Percentiles rank a stretch among this genome's conserved stretches.
Evolutionary conservation across 1,140 invertebrate genomes (phyloP).

Genomic region (Habropoda laboriosa): DNA sequence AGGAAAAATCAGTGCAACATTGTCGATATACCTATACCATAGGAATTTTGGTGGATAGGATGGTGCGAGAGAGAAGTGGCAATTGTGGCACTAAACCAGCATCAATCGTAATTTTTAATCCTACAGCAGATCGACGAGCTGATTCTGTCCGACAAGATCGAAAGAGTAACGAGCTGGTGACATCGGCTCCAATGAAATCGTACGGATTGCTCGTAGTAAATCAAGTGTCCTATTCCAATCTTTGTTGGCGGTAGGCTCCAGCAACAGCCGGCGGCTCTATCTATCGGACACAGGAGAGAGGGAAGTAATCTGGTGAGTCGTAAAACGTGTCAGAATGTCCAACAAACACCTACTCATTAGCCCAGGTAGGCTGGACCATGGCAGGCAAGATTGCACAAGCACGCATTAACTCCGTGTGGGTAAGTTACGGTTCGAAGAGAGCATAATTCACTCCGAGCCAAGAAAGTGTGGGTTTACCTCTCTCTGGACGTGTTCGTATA

Average conservation of each 20-base stretch:
- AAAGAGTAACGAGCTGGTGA: slow-evolving; percentile 69
- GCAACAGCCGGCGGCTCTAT: slow-evolving; percentile 68
- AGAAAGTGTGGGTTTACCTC: slow-evolving; percentile 69
- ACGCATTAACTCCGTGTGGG: slow-evolving; percentile 75
- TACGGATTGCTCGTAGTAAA: slow-evolving; percentile 68
- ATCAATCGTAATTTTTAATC: slow-evolving; percentile 77
- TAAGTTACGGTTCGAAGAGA: slow-evolving; percentile 75
- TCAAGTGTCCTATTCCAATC: slow-evolving; percentile 71
- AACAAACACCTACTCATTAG: slow-evolving; percentile 81
- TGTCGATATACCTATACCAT: slow-evolving; percentile 41
- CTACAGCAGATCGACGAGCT: slow-evolving; percentile 64
- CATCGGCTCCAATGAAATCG: slow-evolving; percentile 71
- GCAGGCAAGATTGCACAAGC: slow-evolving; percentile 77
- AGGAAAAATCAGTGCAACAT: slow-evolving; percentile 68
- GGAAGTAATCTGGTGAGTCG: slow-evolving; percentile 78
- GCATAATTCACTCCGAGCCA: slow-evolving; percentile 75
- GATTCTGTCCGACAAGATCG: slow-evolving; percentile 52
- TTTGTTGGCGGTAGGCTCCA: slow-evolving; percentile 67
- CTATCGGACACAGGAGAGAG: slow-evolving; percentile 59
- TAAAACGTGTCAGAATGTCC: slow-evolving; percentile 81
- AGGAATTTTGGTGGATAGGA: slow-evolving; percentile 64
- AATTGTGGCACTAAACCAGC: slow-evolving; percentile 67
- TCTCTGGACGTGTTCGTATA: slow-evolving; percentile 61
- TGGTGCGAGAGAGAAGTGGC: slow-evolving; percentile 31
- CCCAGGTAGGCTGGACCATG: slow-evolving; percentile 73